Conservation (phyloP, 2,113 vertebrate genomes). For the Brachypteracias leptosomus region DNA sequence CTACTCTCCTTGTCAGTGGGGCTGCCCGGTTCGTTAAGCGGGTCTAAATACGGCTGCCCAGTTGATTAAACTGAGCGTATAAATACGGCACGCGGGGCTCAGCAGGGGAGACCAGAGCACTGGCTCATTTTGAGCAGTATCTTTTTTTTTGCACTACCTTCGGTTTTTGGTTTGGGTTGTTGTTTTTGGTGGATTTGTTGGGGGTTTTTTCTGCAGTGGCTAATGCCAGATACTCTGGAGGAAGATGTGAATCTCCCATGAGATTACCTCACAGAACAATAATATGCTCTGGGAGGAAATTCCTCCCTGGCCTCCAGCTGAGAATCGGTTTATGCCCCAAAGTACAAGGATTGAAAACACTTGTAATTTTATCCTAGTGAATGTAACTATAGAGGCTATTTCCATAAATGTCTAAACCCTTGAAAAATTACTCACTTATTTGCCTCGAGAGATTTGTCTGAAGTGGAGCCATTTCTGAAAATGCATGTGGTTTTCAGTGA, state of each 20-base stretch:
- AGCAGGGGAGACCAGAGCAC: neutral
- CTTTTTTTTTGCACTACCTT: neutral
- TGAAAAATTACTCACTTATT: constrained; percentile 29
- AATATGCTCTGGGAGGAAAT: constrained; percentile 65
- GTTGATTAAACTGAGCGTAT: accelerated
- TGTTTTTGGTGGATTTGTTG: neutral
- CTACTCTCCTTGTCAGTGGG: neutral
- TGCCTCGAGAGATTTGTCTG: constrained; percentile 49
- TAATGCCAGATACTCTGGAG: neutral
- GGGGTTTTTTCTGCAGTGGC: no score
- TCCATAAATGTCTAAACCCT: constrained; percentile 35
- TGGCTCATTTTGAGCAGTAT: neutral
- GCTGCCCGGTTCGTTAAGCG: neutral
- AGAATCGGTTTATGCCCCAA: constrained; percentile 1
- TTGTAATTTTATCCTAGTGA: constrained; percentile 9
- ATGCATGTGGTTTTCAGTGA: constrained; percentile 45
- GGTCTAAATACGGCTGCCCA: neutral
- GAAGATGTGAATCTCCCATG: neutral
- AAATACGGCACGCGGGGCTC: accelerated
- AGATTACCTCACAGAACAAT: constrained; percentile 43
- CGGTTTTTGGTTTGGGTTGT: no score
- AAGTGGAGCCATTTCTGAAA: constrained; percentile 25
- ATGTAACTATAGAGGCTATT: constrained; percentile 20
- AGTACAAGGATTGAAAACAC: constrained; percentile 36
- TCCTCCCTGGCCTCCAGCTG: constrained; percentile 49